Conservation (phyloP, 2,888 invertebrate species). For the Ethmia dodecea region DNA sequence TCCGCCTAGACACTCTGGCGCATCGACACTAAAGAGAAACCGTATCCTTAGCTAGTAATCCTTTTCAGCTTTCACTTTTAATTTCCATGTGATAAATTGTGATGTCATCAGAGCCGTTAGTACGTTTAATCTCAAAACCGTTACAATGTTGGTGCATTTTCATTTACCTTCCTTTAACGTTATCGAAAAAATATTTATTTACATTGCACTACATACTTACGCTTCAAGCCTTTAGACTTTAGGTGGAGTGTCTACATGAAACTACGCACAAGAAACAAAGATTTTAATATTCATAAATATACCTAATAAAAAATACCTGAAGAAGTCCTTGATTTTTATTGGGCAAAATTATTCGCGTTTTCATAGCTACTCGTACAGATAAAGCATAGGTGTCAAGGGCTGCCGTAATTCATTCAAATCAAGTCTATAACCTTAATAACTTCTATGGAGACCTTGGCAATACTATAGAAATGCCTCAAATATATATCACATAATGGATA, state of each 20-base stretch:
- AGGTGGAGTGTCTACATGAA: too few species aligned
- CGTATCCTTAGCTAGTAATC: neutral
- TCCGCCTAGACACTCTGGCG: constrained; percentile 2
- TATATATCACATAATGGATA: neutral
- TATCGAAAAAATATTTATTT: too few species aligned
- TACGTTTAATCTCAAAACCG: neutral
- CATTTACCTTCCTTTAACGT: neutral
- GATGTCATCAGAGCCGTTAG: neutral
- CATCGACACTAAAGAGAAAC: constrained; percentile 1
- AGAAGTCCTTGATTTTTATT: constrained; percentile 4
- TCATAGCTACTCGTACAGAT: constrained; percentile 12
- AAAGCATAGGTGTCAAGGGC: constrained; percentile 22
- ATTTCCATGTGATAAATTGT: too few species aligned
- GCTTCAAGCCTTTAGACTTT: too few species aligned
- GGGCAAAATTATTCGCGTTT: constrained; percentile 16
- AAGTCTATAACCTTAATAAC: neutral
- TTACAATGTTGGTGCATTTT: neutral
- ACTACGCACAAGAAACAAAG: too few species aligned
- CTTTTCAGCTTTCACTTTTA: neutral
- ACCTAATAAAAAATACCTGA: neutral
- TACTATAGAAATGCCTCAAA: neutral
- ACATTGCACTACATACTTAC: too few species aligned
- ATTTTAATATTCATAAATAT: too few species aligned
- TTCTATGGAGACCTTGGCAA: neutral
- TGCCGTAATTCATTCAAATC: neutral